Evolutionary conservation across 2,113 vertebrate genomes (phyloP).

Genomic region (Salvelinus namaycush): DNA sequence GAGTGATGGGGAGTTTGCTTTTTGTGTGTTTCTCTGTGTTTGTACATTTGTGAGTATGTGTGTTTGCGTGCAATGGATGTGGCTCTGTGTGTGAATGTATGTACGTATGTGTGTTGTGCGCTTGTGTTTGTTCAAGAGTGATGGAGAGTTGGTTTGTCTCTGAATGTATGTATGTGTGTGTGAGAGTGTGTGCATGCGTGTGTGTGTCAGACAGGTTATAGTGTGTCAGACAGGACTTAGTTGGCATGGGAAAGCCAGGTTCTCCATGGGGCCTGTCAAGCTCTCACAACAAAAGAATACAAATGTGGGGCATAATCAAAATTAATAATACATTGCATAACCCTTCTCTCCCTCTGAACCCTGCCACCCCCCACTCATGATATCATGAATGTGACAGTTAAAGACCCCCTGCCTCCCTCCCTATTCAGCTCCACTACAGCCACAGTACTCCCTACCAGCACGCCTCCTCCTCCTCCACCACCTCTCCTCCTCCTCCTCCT

Average conservation of each 20-base stretch:
- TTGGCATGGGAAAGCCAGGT: constrained; percentile 59
- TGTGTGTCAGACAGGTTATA: constrained; percentile 23
- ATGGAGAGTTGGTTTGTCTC: not conserved
- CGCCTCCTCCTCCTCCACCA: not conserved
- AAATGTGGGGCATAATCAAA: constrained; percentile 52
- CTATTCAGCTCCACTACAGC: constrained; percentile 5
- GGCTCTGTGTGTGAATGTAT: constrained; percentile 1
- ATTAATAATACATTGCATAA: constrained; percentile 70
- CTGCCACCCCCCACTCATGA: constrained; percentile 47
- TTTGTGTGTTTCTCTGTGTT: not conserved
- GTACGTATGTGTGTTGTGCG: not conserved
- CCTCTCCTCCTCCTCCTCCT: not conserved
- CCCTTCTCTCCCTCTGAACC: constrained; percentile 45
- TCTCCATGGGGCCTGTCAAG: constrained; percentile 41
- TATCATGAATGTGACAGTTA: constrained; percentile 57
- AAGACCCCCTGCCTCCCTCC: constrained; percentile 35
- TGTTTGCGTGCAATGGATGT: not conserved
- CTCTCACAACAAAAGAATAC: constrained; percentile 63
- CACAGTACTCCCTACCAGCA: constrained; percentile 24
- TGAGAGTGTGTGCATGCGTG: constrained; percentile 19
- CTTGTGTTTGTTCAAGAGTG: constrained; percentile 4
- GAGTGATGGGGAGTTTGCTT: constrained; percentile 29
- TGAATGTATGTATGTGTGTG: constrained; percentile 29
- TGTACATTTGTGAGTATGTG: not conserved
- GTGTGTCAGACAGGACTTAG: constrained; percentile 45